Percentiles rank a stretch among this genome's conserved stretches.
phyloP scores from a whole-genome alignment of 1,140 invertebrate genomes.

The Drosophila nasuta region DNA sequence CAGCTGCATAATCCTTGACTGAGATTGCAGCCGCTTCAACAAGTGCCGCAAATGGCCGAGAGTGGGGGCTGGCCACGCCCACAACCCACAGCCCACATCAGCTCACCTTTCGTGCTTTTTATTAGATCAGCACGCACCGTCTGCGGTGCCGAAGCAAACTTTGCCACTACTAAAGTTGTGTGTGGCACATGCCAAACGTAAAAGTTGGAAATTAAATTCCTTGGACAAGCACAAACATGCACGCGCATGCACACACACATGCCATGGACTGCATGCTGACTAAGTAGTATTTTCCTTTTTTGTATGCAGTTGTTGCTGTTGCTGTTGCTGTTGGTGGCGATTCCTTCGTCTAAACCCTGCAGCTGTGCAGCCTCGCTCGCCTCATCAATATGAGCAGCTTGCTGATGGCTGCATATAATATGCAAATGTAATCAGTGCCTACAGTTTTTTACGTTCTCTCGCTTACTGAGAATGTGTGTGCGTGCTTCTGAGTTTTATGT shows the following conservation, averaged over 20 bases:
- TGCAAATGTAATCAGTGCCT: slow-evolving; percentile 82
- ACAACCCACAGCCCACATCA: slow-evolving; percentile 6
- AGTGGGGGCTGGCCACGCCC: background rate
- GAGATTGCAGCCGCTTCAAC: slow-evolving; percentile 66
- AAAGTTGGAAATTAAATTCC: slow-evolving; percentile 82
- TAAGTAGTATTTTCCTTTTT: slow-evolving; percentile 12
- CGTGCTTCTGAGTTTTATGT: slow-evolving; percentile 59
- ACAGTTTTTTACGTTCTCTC: slow-evolving; percentile 67
- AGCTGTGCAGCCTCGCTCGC: slow-evolving; percentile 37
- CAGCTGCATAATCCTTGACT: slow-evolving; percentile 66
- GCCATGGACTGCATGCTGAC: slow-evolving; percentile 33
- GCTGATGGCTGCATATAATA: slow-evolving; percentile 54
- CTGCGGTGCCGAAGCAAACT: slow-evolving; percentile 46
- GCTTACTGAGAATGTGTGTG: slow-evolving; percentile 29
- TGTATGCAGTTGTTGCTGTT: background rate
- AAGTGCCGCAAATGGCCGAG: slow-evolving; percentile 61
- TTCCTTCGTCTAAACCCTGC: slow-evolving; percentile 31
- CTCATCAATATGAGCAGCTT: slow-evolving; percentile 53
- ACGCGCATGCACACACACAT: slow-evolving; percentile 12
- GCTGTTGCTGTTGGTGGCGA: background rate
- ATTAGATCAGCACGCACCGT: slow-evolving; percentile 66
- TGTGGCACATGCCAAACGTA: slow-evolving; percentile 66
- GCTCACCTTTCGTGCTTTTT: slow-evolving; percentile 38
- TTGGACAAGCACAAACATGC: slow-evolving; percentile 55
- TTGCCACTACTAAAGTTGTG: slow-evolving; percentile 60